Conservation (phyloP, 2,113 vertebrate genomes). For the Ochotona curzoniae region DNA sequence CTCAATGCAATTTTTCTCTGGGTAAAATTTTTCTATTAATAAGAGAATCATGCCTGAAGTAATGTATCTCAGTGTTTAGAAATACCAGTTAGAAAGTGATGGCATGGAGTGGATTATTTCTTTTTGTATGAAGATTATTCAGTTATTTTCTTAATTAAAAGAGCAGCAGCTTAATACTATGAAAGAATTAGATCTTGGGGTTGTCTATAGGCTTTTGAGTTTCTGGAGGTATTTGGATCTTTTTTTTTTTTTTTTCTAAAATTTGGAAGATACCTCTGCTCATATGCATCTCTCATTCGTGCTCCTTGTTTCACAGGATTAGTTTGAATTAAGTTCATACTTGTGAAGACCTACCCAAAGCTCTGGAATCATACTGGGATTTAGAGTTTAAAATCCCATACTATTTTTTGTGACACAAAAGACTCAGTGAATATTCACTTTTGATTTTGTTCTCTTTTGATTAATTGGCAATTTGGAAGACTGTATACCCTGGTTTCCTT, state of each 20-base stretch:
- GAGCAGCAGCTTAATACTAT: not conserved
- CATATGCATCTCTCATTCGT: not conserved
- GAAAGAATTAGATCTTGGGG: not conserved
- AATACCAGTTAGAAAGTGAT: not conserved
- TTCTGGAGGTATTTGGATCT: not conserved
- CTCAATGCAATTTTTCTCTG: not conserved
- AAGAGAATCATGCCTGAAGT: not conserved
- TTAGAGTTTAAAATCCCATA: not conserved
- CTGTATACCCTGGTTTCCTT: not conserved
- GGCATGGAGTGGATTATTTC: not conserved
- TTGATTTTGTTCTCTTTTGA: not conserved
- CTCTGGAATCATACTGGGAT: not conserved
- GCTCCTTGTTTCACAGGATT: not conserved
- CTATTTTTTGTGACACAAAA: not conserved
- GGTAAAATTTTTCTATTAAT: not conserved
- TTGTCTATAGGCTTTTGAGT: not conserved
- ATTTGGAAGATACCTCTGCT: not conserved
- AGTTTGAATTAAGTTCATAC: not conserved
- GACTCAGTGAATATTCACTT: not conserved
- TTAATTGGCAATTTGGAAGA: not conserved
- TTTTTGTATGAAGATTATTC: not conserved
- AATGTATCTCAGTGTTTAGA: not conserved
- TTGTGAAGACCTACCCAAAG: fast-evolving
- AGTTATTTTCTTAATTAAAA: not conserved
- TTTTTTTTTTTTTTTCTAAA: not conserved